A percentile compares a stretch with the other conserved stretches of the same genome.
These are phyloP conservation scores for Mayetiola destructor DNA, from an alignment of 2,888 invertebrate genomes.

Conservation along the genomic window DNA sequence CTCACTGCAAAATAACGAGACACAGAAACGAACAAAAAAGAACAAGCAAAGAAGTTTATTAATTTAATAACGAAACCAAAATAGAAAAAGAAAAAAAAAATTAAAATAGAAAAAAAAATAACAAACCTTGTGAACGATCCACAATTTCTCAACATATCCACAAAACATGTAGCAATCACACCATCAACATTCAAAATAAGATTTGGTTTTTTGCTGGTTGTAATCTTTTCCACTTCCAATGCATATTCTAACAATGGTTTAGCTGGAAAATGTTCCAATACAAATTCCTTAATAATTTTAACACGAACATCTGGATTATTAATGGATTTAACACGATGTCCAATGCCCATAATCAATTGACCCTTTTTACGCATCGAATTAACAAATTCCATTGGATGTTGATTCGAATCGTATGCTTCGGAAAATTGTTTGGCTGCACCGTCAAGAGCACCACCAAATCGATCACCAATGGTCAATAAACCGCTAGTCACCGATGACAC, in stretches of 20 bases:
- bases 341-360: slow-evolving; percentile 97
- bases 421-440: slow-evolving; percentile 96
- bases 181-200: slow-evolving; percentile 98
- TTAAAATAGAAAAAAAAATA: too few species aligned
- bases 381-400: slow-evolving; percentile 96
- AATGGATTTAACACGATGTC: slow-evolving; percentile 80
- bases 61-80: slow-evolving; percentile 4
- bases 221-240: slow-evolving; percentile 94
- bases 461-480: slow-evolving; percentile 91
- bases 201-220: slow-evolving; percentile 99
- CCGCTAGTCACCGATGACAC: slow-evolving; percentile 93
- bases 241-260: slow-evolving; percentile 93
- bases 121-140: slow-evolving; percentile 81
- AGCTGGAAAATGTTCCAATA: slow-evolving; percentile 81
- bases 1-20: slow-evolving; percentile 43
- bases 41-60: background rate
- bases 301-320: slow-evolving; percentile 99
- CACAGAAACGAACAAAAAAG: background rate
- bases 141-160: slow-evolving; percentile 86
- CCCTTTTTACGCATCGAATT: slow-evolving; percentile 95
- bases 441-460: slow-evolving; percentile 96
- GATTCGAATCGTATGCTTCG: slow-evolving; percentile 85
- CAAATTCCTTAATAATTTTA: slow-evolving; percentile 91
- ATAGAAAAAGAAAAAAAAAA: background rate
- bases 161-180: slow-evolving; percentile 93